These are phyloP conservation scores for Erebia ligea DNA, from an alignment of 2,888 invertebrate species.

Conservation along the genomic window DNA sequence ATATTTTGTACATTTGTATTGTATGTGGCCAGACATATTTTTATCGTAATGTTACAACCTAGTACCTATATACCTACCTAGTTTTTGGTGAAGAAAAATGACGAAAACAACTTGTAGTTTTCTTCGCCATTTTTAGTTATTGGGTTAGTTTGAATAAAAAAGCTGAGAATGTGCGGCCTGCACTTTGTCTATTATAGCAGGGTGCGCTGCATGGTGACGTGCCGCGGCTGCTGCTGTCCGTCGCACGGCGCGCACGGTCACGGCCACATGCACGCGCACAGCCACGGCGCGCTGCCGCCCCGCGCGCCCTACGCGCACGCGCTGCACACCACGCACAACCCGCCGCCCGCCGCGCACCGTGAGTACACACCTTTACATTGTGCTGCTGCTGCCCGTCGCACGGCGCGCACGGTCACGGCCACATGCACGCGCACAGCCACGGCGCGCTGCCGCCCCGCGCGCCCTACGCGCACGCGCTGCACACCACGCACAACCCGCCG, in stretches of 20 bases:
- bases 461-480: conserved; percentile 44
- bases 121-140: no score
- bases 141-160: no score
- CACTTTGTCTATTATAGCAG: conserved; percentile 42
- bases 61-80: background rate
- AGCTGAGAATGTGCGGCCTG: no score
- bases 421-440: conserved; percentile 42
- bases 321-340: conserved; percentile 37
- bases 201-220: conserved; percentile 57
- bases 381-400: conserved; percentile 57
- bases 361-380: conserved; percentile 40
- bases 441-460: conserved; percentile 48
- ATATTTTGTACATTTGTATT: no score
- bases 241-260: conserved; percentile 45
- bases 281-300: conserved; percentile 47
- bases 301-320: conserved; percentile 46
- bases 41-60: background rate
- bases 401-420: conserved; percentile 44
- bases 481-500: conserved; percentile 41
- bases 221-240: conserved; percentile 67
- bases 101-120: no score
- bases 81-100: no score
- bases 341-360: conserved; percentile 59
- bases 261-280: conserved; percentile 44
- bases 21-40: no score